These are phyloP conservation scores for Ammodytes dubius DNA, from an alignment of 2,113 vertebrate genomes.

Conservation along the genomic window DNA sequence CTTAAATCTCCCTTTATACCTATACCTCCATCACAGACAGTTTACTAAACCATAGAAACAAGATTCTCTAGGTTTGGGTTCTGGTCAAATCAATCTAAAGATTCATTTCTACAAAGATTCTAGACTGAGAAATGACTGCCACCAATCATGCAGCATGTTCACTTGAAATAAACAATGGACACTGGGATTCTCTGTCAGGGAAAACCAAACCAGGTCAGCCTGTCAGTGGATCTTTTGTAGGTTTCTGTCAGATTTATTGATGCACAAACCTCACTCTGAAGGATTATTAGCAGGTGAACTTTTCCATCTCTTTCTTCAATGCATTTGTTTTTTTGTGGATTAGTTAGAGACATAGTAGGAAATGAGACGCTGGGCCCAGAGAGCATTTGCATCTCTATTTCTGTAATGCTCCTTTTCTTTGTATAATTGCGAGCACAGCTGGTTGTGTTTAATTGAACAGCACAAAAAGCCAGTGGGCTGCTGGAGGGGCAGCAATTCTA, in stretches of 20 bases:
- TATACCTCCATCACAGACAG: too few relatives aligned
- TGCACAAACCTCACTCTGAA: slow-evolving; percentile 60
- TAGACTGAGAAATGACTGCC: not conserved
- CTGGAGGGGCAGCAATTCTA: slow-evolving; percentile 1
- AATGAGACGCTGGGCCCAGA: slow-evolving; percentile 22
- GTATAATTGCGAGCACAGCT: not conserved
- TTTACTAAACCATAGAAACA: too few relatives aligned
- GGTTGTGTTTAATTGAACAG: not conserved
- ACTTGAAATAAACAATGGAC: slow-evolving; percentile 49
- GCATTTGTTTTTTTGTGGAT: slow-evolving; percentile 34
- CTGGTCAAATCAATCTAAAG: too few relatives aligned
- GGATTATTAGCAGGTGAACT: slow-evolving; percentile 30
- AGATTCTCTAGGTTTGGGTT: too few relatives aligned
- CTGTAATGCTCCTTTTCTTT: slow-evolving; percentile 10
- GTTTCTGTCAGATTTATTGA: slow-evolving; percentile 56
- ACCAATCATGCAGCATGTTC: slow-evolving; percentile 51
- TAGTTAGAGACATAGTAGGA: slow-evolving; percentile 2
- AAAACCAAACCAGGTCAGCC: slow-evolving; percentile 74
- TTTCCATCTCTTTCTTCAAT: slow-evolving; percentile 12
- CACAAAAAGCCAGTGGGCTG: not conserved
- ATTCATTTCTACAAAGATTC: too few relatives aligned
- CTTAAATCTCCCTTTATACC: too few relatives aligned
- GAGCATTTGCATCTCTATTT: slow-evolving; percentile 31
- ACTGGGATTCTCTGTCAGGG: slow-evolving; percentile 23
- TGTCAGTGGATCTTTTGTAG: slow-evolving; percentile 47